Percentiles rank a stretch among this genome's conserved stretches.
phyloP scores from a whole-genome alignment of 2,888 invertebrate species.

The Bellardia bayeri region DNA sequence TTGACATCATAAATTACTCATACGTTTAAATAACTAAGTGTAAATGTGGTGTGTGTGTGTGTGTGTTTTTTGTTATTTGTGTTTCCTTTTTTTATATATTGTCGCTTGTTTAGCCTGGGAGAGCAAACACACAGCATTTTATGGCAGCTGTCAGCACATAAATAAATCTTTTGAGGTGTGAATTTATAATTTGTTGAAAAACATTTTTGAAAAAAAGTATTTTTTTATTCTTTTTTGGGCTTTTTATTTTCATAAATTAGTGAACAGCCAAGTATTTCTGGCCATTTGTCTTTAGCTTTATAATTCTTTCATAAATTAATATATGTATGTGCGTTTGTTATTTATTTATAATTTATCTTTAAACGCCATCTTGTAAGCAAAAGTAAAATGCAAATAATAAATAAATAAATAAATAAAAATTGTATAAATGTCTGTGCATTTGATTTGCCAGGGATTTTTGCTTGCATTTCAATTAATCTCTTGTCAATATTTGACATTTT shows the following conservation, averaged over 20 bases:
- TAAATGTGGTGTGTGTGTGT: constrained; percentile 11
- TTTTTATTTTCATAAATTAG: constrained; percentile 59
- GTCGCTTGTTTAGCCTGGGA: not conserved
- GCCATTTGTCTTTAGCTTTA: constrained; percentile 74
- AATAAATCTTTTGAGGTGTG: constrained; percentile 75
- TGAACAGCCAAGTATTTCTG: constrained; percentile 25
- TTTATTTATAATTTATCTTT: constrained; percentile 65
- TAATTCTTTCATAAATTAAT: not conserved
- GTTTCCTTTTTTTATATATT: not conserved
- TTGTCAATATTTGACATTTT: constrained; percentile 77
- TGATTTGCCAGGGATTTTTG: constrained; percentile 62
- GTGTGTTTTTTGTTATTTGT: not conserved
- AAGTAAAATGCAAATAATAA: constrained; percentile 17
- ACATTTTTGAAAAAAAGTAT: constrained; percentile 73
- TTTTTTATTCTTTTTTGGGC: constrained; percentile 67
- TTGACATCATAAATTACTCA: constrained; percentile 65
- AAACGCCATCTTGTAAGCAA: constrained; percentile 72
- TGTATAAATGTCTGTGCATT: constrained; percentile 50
- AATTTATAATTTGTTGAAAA: constrained; percentile 69
- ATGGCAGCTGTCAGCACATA: constrained; percentile 74
- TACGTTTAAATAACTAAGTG: constrained; percentile 45
- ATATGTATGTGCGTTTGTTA: constrained; percentile 36
- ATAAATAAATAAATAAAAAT: constrained; percentile 13
- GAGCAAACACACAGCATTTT: constrained; percentile 36
- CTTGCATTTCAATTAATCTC: constrained; percentile 76